Evolutionary conservation across 2,888 invertebrate species (phyloP).

Genomic region (Eupithecia abbreviata): DNA sequence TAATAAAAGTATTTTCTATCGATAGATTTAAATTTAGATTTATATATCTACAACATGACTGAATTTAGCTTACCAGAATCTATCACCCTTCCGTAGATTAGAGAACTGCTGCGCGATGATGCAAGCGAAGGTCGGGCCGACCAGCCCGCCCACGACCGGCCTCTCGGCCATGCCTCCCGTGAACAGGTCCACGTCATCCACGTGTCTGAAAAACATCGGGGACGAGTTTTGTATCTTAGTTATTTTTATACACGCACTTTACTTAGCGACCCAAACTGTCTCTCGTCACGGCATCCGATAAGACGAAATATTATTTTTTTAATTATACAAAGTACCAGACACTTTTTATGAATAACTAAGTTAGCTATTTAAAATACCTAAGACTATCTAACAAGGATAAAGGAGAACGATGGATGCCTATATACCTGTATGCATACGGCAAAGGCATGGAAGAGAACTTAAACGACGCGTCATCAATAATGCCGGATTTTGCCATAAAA

Average conservation of each 20-base stretch:
- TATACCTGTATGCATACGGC: background rate
- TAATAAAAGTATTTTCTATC: too few species aligned
- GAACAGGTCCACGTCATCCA: conserved; percentile 93
- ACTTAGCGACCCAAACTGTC: background rate
- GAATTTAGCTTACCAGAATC: conserved; percentile 86
- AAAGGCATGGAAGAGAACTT: background rate
- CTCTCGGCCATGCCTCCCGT: conserved; percentile 92
- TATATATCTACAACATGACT: too few species aligned
- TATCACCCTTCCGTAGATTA: conserved; percentile 89
- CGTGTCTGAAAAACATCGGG: conserved; percentile 72
- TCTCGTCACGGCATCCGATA: background rate
- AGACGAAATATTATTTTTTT: background rate
- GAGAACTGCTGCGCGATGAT: conserved; percentile 94
- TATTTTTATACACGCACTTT: background rate
- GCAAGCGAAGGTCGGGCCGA: conserved; percentile 94
- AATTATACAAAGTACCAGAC: background rate
- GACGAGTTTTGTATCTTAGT: conserved; percentile 8
- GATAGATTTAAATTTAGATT: too few species aligned
- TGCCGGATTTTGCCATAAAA: background rate
- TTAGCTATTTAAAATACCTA: background rate
- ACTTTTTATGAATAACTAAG: background rate
- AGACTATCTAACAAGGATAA: background rate
- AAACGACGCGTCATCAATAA: background rate
- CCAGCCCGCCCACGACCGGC: conserved; percentile 90
- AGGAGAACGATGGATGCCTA: too few species aligned